Conservation (phyloP, 2,888 invertebrate species). For the Trachelus stipa region DNA sequence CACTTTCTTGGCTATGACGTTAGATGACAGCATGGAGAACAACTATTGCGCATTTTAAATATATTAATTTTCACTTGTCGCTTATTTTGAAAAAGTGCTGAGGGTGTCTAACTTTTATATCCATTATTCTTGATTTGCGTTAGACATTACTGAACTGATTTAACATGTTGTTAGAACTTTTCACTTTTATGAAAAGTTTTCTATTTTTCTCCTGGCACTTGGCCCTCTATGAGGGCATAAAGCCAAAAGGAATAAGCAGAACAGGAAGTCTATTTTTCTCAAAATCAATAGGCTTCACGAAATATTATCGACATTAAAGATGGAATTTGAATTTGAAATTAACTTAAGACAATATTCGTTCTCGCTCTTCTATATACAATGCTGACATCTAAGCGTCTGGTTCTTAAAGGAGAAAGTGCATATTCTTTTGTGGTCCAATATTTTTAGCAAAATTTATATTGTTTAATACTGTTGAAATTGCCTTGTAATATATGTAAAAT, state of each 20-base stretch:
- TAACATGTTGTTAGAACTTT: neutral
- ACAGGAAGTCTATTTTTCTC: too few relatives aligned
- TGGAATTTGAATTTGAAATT: neutral
- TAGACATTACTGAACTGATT: neutral
- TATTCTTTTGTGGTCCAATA: slow-evolving; percentile 36
- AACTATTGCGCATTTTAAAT: neutral
- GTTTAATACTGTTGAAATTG: slow-evolving; percentile 41
- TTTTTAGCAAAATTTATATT: slow-evolving; percentile 39
- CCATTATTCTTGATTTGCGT: neutral
- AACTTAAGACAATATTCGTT: slow-evolving; percentile 3
- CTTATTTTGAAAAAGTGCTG: neutral
- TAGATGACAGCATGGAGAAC: slow-evolving; percentile 2
- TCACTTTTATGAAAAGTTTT: neutral
- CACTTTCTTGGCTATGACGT: slow-evolving; percentile 34
- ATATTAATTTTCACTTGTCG: neutral
- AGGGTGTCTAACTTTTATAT: neutral
- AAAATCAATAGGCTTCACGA: neutral
- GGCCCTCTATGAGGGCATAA: too few relatives aligned
- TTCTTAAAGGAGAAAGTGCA: slow-evolving; percentile 24
- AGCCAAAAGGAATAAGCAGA: too few relatives aligned
- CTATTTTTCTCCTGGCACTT: neutral
- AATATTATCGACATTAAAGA: neutral
- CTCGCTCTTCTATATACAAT: slow-evolving; percentile 17
- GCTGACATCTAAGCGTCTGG: slow-evolving; percentile 42
- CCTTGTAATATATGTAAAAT: slow-evolving; percentile 19